Evolutionary conservation across 2,113 vertebrate genomes (phyloP).

Genomic region (Phocoena phocoena): DNA sequence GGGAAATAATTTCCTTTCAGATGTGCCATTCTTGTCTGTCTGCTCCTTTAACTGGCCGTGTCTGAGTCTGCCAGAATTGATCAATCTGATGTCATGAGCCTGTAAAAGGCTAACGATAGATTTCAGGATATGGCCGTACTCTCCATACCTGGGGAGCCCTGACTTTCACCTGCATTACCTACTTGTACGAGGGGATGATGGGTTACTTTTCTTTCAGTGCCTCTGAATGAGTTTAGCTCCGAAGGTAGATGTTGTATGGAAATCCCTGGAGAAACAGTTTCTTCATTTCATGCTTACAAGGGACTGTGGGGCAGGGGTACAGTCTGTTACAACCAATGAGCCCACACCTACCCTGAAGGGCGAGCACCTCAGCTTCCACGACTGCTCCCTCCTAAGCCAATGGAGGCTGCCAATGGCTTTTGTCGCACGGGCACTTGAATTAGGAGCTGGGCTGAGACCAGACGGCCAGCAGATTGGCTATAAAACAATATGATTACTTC

Average conservation of each 20-base stretch:
- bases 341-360: neutral
- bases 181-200: neutral
- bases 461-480: neutral
- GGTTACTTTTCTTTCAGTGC: conserved; percentile 14
- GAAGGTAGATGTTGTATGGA: neutral
- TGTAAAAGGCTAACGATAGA: neutral
- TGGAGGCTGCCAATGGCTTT: neutral
- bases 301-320: no score
- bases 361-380: neutral
- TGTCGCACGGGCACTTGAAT: neutral
- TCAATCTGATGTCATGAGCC: conserved; percentile 8
- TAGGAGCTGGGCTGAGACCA: neutral
- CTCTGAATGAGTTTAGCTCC: neutral
- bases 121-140: neutral
- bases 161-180: neutral
- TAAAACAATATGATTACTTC: conserved; percentile 45
- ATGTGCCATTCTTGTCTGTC: neutral
- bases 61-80: conserved; percentile 14
- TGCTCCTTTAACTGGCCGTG: conserved; percentile 39
- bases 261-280: neutral
- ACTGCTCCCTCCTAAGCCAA: neutral
- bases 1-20: neutral
- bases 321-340: neutral
- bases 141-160: neutral
- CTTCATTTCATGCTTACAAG: neutral